Base-by-base conservation (phyloP, 2,113 vertebrate genomes). In the Aegithalos caudatus region DNA sequence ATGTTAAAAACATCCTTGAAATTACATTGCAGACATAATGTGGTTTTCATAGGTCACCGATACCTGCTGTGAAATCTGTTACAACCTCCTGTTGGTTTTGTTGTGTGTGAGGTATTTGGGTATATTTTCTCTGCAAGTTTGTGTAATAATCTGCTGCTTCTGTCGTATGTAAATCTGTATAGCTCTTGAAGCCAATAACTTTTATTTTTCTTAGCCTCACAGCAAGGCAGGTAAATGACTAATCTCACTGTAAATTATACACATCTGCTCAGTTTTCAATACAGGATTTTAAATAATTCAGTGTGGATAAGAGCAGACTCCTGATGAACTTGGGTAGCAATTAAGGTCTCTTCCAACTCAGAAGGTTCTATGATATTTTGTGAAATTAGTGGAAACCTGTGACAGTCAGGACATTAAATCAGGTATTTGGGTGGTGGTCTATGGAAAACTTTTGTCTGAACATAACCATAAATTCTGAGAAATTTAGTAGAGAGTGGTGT, bases 1-100 rank as follows among this genome's bases (percentile, higher is more conserved):
- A 28, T 4, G 16, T 37, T 23, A 45, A 7, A 80, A 86, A 25
- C 10, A 9, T 37, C 29, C 28, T 50, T 64, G 33, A 77, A 73
- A 51, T 60, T 27, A 16, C 16, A 15, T 18, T 2, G 0, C 17
- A 73, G 50, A 12, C 1, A 3, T 23, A 42, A 22, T 2, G 0
- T 28, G 2, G 0, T 54, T 85, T 85, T 70, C 6, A 45, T 48
- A 37, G 20, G 21, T 77, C 84, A 7, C 11, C 6, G 2, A 2
- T 81, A 19, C 1, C 28, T 81, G 14, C 21, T 1, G 1, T 65
- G 71, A 56, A 56, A 70, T 33, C 58, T 80, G 9, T 48, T 86
- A 42, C 4, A 11, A 56, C 14, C 42, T 80, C 15, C 15, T 6
- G 1, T 73, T 23, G 28, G 18, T 69, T 84, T 78, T 81, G 12